Evolutionary conservation across 1,140 invertebrate species (phyloP).

Genomic region (Drosophila nikananu): DNA sequence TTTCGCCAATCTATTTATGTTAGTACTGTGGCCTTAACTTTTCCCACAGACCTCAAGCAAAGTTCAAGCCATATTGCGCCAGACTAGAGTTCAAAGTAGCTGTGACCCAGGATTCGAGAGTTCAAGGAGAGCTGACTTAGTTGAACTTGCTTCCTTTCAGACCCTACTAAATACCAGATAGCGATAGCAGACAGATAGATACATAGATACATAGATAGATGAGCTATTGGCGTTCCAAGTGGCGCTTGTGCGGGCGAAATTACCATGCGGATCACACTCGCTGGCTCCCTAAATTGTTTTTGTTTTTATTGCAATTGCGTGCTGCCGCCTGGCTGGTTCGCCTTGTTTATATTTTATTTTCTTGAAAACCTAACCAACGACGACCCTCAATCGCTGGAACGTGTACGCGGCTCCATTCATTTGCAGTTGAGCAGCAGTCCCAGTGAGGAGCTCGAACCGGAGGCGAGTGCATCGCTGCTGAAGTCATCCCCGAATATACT

Average conservation of each 20-base stretch:
- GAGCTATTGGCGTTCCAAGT: constrained; percentile 31
- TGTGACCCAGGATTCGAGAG: neutral
- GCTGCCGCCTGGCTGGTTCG: constrained; percentile 39
- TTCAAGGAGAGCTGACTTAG: constrained; percentile 10
- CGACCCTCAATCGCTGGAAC: constrained; percentile 30
- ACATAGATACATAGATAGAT: constrained; percentile 23
- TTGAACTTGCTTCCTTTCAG: neutral
- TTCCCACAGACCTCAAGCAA: too few relatives aligned
- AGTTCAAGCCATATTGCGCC: neutral
- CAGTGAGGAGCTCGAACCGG: constrained; percentile 61
- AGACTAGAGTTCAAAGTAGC: neutral
- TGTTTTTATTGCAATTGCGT: constrained; percentile 77
- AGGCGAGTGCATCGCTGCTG: constrained; percentile 63
- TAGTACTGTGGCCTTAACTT: neutral
- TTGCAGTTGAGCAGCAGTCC: constrained; percentile 61
- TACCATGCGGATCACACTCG: constrained; percentile 67
- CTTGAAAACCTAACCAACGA: constrained; percentile 7
- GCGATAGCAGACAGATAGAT: neutral
- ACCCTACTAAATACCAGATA: neutral
- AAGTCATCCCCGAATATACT: constrained; percentile 82
- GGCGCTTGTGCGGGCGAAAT: constrained; percentile 55
- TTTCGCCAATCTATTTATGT: neutral
- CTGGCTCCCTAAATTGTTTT: constrained; percentile 19
- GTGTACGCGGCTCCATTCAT: constrained; percentile 49
- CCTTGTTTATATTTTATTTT: constrained; percentile 41